Conservation (phyloP, 2,888 invertebrate species). For the Toxonevra muliebris region DNA sequence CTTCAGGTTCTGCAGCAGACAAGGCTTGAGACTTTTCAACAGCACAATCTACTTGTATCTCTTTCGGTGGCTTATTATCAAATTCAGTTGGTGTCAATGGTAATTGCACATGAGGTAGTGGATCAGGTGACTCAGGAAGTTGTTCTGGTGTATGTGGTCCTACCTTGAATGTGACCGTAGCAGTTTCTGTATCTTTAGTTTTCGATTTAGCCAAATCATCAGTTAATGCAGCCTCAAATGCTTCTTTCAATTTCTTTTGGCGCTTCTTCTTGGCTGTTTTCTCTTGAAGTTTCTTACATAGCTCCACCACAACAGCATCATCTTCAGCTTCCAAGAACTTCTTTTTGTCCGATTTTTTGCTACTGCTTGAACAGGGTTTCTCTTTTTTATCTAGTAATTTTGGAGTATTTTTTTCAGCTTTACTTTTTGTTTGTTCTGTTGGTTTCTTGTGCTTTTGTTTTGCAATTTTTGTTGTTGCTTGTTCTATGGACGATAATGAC, state of each 20-base stretch:
- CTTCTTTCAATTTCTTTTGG: constrained; percentile 44
- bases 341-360: constrained; percentile 31
- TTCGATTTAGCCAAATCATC: constrained; percentile 25
- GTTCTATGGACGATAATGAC: background rate
- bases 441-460: constrained; percentile 21
- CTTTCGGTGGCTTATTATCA: background rate
- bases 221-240: constrained; percentile 41
- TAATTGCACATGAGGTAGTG: background rate
- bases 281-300: constrained; percentile 31
- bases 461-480: constrained; percentile 16
- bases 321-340: constrained; percentile 31
- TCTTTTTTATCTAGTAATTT: constrained; percentile 23
- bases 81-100: constrained; percentile 19
- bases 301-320: constrained; percentile 3
- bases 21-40: background rate
- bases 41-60: background rate
- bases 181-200: background rate
- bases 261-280: constrained; percentile 42
- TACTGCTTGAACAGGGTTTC: constrained; percentile 4
- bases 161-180: background rate
- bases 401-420: constrained; percentile 8
- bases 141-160: background rate
- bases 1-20: constrained; percentile 35
- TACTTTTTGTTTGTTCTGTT: constrained; percentile 17
- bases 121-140: background rate